Evolutionary conservation across 2,113 vertebrate species (phyloP).

Genomic region (Triplophysa tibetana): DNA sequence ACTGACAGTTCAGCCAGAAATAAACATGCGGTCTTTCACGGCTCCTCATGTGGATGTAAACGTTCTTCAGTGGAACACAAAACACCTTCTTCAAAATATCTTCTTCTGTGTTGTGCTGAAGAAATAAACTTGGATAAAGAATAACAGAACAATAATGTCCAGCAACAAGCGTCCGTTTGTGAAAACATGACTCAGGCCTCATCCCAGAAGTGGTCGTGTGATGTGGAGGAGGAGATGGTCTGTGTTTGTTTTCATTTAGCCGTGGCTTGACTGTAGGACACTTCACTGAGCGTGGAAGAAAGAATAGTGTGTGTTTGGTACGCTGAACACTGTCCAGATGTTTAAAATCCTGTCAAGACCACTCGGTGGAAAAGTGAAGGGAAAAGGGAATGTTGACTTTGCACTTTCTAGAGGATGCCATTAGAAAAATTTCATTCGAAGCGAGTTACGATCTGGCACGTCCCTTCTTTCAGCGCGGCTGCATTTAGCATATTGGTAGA

Average conservation of each 20-base stretch:
- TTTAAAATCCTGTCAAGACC: conserved; percentile 52
- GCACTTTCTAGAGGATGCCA: conserved; percentile 41
- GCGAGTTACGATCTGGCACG: conserved; percentile 32
- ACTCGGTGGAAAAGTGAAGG: conserved; percentile 43
- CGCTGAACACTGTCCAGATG: conserved; percentile 25
- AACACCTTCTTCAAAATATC: too few species aligned
- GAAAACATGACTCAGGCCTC: too few species aligned
- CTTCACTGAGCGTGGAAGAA: conserved; percentile 44
- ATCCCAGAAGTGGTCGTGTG: too few species aligned
- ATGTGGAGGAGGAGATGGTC: neutral
- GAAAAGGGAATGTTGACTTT: conserved; percentile 31
- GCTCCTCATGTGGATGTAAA: too few species aligned
- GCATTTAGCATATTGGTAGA: conserved; percentile 23
- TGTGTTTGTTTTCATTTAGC: neutral
- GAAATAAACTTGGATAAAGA: too few species aligned
- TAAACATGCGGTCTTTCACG: neutral
- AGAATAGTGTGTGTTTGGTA: conserved; percentile 31
- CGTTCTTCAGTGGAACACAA: too few species aligned
- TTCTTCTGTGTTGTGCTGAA: too few species aligned
- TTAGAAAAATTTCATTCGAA: conserved; percentile 27
- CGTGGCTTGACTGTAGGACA: conserved; percentile 22
- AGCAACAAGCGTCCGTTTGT: too few species aligned
- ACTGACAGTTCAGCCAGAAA: too few species aligned
- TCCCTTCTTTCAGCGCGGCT: conserved; percentile 8
- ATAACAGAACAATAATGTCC: too few species aligned